A percentile compares a stretch with the other conserved stretches of the same genome.
These are phyloP conservation scores for Tetheella fluctuosa DNA, from an alignment of 2,888 invertebrate species.

Conservation along the genomic window DNA sequence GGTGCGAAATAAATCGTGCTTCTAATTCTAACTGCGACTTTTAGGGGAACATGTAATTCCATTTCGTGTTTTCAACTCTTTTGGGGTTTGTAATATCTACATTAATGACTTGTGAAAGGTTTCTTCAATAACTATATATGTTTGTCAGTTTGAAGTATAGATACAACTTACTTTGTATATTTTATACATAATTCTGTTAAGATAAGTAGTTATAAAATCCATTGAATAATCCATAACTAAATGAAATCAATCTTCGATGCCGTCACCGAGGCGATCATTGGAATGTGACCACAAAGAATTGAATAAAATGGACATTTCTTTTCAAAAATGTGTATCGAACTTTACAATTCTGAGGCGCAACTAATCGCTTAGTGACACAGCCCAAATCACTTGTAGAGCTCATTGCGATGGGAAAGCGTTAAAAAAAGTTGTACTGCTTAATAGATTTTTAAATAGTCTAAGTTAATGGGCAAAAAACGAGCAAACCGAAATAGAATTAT, in stretches of 20 bases:
- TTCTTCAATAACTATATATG: slow-evolving; percentile 65
- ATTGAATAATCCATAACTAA: slow-evolving; percentile 16
- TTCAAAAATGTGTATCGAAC: slow-evolving; percentile 56
- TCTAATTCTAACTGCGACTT: slow-evolving; percentile 78
- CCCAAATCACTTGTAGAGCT: slow-evolving; percentile 50
- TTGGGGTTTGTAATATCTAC: slow-evolving; percentile 72
- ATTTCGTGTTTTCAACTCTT: slow-evolving; percentile 81
- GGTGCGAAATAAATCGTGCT: slow-evolving; percentile 70
- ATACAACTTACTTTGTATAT: too few species aligned
- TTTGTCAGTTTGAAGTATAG: slow-evolving; percentile 31
- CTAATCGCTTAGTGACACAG: slow-evolving; percentile 71
- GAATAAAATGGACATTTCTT: slow-evolving; percentile 56
- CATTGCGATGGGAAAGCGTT: slow-evolving; percentile 62
- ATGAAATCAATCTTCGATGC: slow-evolving; percentile 38
- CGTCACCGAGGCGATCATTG: slow-evolving; percentile 57
- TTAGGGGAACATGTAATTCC: slow-evolving; percentile 80
- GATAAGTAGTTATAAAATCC: neutral
- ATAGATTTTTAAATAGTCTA: slow-evolving; percentile 46
- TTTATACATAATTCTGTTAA: too few species aligned
- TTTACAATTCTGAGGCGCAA: slow-evolving; percentile 49
- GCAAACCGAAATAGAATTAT: slow-evolving; percentile 16
- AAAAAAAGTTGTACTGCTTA: slow-evolving; percentile 49
- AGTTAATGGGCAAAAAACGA: slow-evolving; percentile 34
- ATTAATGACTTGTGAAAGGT: slow-evolving; percentile 80
- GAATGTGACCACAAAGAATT: slow-evolving; percentile 66